Conservation (phyloP, 2,797 vertebrate genomes). For the Scolopax rusticola region DNA sequence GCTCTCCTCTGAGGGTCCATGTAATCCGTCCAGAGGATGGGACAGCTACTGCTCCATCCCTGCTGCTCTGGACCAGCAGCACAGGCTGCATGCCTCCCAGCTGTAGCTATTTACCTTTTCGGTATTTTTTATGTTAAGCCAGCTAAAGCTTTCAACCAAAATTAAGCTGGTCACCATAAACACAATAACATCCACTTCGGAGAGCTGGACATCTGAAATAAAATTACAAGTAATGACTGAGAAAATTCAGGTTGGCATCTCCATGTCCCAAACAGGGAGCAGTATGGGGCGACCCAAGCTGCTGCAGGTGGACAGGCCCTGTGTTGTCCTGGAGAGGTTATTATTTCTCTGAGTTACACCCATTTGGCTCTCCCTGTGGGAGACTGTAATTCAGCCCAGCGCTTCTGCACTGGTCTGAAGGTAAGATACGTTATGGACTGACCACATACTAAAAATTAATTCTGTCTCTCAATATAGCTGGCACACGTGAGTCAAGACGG, state of each 20-base stretch:
- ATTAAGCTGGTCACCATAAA: neutral
- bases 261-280: neutral
- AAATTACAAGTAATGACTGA: neutral
- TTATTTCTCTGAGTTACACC: neutral
- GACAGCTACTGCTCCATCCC: neutral
- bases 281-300: neutral
- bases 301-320: neutral
- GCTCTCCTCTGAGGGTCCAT: neutral
- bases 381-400: neutral
- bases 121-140: fast-evolving
- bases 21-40: fast-evolving
- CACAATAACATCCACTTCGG: neutral
- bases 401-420: neutral
- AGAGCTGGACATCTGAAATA: neutral
- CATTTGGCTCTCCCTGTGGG: neutral
- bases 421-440: neutral
- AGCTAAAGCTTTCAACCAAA: neutral
- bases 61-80: fast-evolving
- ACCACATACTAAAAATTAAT: neutral
- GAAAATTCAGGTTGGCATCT: neutral
- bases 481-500: neutral
- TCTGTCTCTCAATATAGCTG: neutral
- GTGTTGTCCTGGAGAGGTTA: fast-evolving
- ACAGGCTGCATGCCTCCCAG: neutral
- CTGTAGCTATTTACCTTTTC: neutral